These are phyloP conservation scores for Ecliptopera silaceata DNA, from an alignment of 2,888 invertebrate genomes.

Conservation along the genomic window DNA sequence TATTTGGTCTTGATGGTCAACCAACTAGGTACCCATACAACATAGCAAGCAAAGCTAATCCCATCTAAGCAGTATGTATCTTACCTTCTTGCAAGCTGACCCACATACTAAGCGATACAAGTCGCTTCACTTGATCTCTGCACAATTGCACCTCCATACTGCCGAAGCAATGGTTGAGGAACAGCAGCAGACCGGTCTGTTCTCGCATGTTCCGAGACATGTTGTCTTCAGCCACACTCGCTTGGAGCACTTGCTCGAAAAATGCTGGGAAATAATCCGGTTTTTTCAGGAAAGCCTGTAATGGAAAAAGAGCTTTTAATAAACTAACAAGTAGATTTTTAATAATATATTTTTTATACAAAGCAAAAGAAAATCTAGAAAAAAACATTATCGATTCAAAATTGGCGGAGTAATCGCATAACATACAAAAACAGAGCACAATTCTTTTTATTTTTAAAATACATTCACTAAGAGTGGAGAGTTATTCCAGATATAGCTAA, in stretches of 20 bases:
- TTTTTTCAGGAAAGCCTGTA: constrained; percentile 89
- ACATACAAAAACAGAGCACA: too few relatives aligned
- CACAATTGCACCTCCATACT: constrained; percentile 98
- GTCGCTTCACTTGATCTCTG: constrained; percentile 93
- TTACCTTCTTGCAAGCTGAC: constrained; percentile 73
- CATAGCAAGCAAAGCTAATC: too few relatives aligned
- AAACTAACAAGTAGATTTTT: neutral
- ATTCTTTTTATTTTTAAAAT: too few relatives aligned
- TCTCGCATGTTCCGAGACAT: constrained; percentile 83
- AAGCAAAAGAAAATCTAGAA: too few relatives aligned
- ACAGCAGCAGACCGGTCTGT: constrained; percentile 93
- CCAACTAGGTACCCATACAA: too few relatives aligned
- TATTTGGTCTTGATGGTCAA: too few relatives aligned
- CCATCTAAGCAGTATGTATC: neutral
- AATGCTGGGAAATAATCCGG: constrained; percentile 91
- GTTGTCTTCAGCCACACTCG: constrained; percentile 86
- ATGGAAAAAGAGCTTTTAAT: constrained; percentile 21
- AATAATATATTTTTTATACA: too few relatives aligned
- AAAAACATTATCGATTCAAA: too few relatives aligned
- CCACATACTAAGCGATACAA: constrained; percentile 98
- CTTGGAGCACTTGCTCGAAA: constrained; percentile 90
- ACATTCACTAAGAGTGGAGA: too few relatives aligned
- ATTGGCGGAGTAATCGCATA: too few relatives aligned
- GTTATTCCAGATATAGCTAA: too few relatives aligned
- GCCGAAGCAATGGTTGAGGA: constrained; percentile 98